These are phyloP conservation scores for Glareola pratincola DNA, from an alignment of 2,113 vertebrate genomes.

Conservation along the genomic window DNA sequence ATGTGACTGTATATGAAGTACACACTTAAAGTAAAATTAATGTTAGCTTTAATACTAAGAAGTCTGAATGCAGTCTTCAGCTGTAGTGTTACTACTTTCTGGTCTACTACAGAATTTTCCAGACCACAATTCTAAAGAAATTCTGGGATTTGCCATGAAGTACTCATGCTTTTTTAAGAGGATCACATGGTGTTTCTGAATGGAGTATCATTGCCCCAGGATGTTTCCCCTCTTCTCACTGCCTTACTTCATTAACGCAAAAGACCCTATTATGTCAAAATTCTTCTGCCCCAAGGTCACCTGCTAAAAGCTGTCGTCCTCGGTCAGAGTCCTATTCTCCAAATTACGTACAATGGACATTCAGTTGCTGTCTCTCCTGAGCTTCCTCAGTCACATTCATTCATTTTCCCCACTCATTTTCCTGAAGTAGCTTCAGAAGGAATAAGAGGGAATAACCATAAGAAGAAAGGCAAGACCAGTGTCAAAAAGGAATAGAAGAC, in stretches of 20 bases:
- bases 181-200: not conserved
- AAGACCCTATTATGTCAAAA: not conserved
- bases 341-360: not conserved
- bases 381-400: not conserved
- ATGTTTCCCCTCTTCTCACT: not conserved
- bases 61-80: not conserved
- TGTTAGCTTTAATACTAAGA: not conserved
- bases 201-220: not conserved
- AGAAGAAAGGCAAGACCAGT: not conserved
- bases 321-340: not conserved
- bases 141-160: not conserved
- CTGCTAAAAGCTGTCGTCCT: not conserved
- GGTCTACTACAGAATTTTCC: not conserved
- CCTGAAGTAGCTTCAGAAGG: not conserved
- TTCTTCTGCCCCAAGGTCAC: not conserved
- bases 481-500: not conserved
- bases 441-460: not conserved
- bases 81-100: not conserved
- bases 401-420: not conserved
- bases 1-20: not conserved
- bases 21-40: not conserved
- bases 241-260: not conserved
- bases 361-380: not conserved
- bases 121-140: not conserved
- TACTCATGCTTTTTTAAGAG: not conserved